Conservation (phyloP, 2,888 invertebrate genomes). For the Rhagonycha fulva region DNA sequence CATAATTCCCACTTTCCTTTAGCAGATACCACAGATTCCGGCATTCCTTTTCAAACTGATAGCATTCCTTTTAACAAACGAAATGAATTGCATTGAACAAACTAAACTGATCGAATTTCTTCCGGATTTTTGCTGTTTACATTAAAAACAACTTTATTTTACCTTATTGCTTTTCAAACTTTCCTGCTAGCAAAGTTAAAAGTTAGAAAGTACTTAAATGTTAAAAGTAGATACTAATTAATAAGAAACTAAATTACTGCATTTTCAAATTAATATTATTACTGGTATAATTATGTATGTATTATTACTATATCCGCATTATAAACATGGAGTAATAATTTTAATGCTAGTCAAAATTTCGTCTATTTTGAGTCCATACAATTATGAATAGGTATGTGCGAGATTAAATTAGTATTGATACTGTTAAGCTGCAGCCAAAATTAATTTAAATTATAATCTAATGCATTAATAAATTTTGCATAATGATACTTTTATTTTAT, state of each 20-base stretch:
- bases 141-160: slow-evolving; percentile 2
- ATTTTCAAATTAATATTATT: too few relatives aligned
- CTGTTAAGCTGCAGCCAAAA: not conserved
- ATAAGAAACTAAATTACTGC: not conserved
- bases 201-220: not conserved
- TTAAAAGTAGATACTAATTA: not conserved
- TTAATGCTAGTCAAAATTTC: not conserved
- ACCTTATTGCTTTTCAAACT: not conserved
- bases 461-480: not conserved
- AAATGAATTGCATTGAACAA: slow-evolving; percentile 21
- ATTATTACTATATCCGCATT: too few relatives aligned
- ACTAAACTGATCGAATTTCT: slow-evolving; percentile 17
- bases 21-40: slow-evolving; percentile 19
- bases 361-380: not conserved
- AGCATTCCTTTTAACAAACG: slow-evolving; percentile 24
- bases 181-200: not conserved
- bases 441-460: not conserved
- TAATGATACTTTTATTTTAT: not conserved
- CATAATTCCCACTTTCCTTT: slow-evolving; percentile 24
- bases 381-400: too few relatives aligned
- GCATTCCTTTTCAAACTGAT: slow-evolving; percentile 17
- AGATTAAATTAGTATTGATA: not conserved
- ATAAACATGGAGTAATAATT: not conserved
- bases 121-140: slow-evolving; percentile 13
- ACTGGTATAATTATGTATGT: too few relatives aligned